Base-by-base conservation (phyloP, 2,113 vertebrate genomes). In the Leuciscus idus region DNA sequence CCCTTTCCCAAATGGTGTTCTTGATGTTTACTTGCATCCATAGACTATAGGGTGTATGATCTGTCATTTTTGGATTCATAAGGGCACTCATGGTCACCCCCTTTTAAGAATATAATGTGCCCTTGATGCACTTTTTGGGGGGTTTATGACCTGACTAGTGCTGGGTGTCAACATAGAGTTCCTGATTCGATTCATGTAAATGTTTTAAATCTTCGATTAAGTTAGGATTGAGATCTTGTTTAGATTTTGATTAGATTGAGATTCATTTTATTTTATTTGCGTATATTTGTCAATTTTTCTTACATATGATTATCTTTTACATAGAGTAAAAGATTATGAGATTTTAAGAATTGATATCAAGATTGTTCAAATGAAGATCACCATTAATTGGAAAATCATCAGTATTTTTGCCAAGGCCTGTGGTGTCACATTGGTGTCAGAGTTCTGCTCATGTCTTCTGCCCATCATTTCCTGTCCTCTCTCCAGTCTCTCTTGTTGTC, bases 401-500 rank as follows among this genome's bases (percentile, higher is more conserved):
- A 23, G 23, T 70, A 11, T 23, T 72, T 43, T 72, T 72, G 9
- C 68, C 19, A 43, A 72, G 11, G 19, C 66, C 21, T 43, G 68
- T 72, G 68, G 36, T 72, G 23, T 72, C 19, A 21, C 75, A 57
- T 57, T 78, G 50, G 57, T 17, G 33, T 81, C 15, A 66, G 33
- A n/a, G 43, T 30, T 64, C n/a, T 28, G 15, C 79, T 66, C 28
- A 39, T 52, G 55, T 70, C 64, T 52, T 55, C 64, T 83, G 46
- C 13, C 43, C 81, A 23, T 68, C 62, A 52, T 81, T 66, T 81
- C 43, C 79, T 72, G 15, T 83, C 26, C 64, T 73, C 28, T 39
- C 64, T 55, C 30, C 30, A 52, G 30, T 57, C 50, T 55, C 23
- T 43, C 50, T 39, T 73, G 66, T 73, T 6, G 10, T 33, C 26